Percentiles rank a stretch among this genome's conserved stretches.
phyloP scores from a whole-genome alignment of 2,113 vertebrate genomes.

The Urocitellus parryii region DNA sequence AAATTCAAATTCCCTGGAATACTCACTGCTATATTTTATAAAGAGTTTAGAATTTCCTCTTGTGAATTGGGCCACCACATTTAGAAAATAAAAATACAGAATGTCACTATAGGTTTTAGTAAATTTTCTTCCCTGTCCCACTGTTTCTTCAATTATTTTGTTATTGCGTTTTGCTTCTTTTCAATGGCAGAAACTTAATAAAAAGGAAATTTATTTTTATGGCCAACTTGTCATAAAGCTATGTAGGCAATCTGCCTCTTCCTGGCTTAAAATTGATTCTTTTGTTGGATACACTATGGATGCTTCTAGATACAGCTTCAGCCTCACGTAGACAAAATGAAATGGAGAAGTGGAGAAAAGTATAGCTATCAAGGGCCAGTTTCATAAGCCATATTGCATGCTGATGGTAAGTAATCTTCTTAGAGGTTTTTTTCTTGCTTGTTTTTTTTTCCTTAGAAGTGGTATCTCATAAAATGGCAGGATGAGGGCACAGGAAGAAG shows the following conservation, averaged over 20 bases:
- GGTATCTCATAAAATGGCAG: not conserved
- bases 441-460: not conserved
- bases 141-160: not conserved
- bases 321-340: not conserved
- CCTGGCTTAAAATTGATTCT: not conserved
- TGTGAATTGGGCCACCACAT: not conserved
- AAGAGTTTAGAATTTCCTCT: not conserved
- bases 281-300: not conserved
- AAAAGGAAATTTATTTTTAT: constrained; percentile 29
- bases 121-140: not conserved
- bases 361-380: not conserved
- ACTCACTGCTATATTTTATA: not conserved
- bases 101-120: not conserved
- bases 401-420: not conserved
- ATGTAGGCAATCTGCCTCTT: not conserved
- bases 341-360: not conserved
- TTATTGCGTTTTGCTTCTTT: not conserved
- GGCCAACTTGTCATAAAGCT: not conserved
- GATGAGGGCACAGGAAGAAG: not conserved
- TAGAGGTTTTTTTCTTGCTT: not conserved
- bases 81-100: constrained; percentile 22
- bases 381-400: not conserved
- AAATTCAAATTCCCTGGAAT: constrained; percentile 46
- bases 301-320: not conserved
- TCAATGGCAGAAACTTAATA: not conserved